Evolutionary conservation across 1,140 invertebrate genomes (phyloP), one percentile per base, ranked within the genome.

Genomic region (Rhyacophila brunnea): DNA sequence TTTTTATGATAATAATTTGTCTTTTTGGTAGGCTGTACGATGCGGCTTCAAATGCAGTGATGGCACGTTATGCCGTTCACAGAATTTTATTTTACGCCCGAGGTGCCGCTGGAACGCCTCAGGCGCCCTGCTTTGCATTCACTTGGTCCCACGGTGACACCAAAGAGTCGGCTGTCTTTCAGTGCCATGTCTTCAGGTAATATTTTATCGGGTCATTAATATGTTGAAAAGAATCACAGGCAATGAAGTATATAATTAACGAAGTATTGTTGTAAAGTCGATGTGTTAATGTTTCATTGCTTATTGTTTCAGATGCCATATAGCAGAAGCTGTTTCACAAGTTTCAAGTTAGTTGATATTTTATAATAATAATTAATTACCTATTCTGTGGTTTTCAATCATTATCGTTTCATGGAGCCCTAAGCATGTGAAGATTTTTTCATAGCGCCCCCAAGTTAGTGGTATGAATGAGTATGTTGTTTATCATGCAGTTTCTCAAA

Each of bases 41-140:
- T 72, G 90, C 89, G 15, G 84, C 81, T 36, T 88, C 84, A 20
- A 88, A 93, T 69, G 84, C 85, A 46, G 89, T 96, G 57, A 95
- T 98, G 69, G 85, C 89, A 0, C 85, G 87, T 11, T 99, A 95
- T 73, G 89, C 93, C 62, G 90, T 99, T 44, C 91, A 93, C 68
- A 85, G 93, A 53, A 98, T 99, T 63, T 80, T 97, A 49, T 96
- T 97, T 79, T 99, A 96, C 76, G 93, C 93, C 7, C 85, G 93
- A 40, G 96, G 96, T 3, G 85, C 88, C n/a, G 83, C 82, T n/a
- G 87, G 87, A 51, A 89, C 89, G 14, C 75, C 81, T 1, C 94
- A 96, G 68, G 87, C 88, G 2, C 85, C 91, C 9, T 99, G 96
- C 77, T 98, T 99, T 80, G 95, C 95, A 32, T 98, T 99, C 74